phyloP scores from a whole-genome alignment of 37 sponge, comb jelly and placozoan genomes.

The Dysidea cf. avara region DNA sequence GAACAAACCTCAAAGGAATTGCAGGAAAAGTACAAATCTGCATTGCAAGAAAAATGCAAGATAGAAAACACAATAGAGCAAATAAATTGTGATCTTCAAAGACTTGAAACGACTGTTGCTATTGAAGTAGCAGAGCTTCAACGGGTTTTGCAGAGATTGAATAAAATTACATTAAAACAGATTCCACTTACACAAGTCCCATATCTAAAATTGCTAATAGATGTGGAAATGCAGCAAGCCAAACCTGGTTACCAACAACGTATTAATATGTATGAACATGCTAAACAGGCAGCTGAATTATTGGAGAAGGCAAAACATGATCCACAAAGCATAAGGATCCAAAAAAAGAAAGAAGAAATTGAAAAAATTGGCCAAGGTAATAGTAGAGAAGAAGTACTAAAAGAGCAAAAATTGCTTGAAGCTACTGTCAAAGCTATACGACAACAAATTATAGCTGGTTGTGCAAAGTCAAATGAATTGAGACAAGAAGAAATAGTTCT shows the following conservation, averaged over 20 bases:
- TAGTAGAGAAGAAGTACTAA: conserved; percentile 26
- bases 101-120: conserved; percentile 15
- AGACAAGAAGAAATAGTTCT: conserved; percentile 13
- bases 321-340: no score
- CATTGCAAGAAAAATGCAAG: conserved; percentile 14
- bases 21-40: conserved; percentile 29
- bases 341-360: no score
- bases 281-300: conserved; percentile 40
- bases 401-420: conserved; percentile 16
- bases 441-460: background rate
- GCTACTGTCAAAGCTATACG: conserved; percentile 6
- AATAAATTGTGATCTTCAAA: no score
- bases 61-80: conserved; percentile 42
- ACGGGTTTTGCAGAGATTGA: conserved; percentile 29
- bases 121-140: conserved; percentile 18
- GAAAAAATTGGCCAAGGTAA: no score
- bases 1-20: conserved; percentile 53
- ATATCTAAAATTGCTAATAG: conserved; percentile 74
- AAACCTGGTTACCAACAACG: conserved; percentile 53
- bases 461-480: conserved; percentile 3
- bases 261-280: conserved; percentile 13
- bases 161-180: conserved; percentile 71
- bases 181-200: conserved; percentile 61
- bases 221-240: conserved; percentile 55
- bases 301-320: background rate